Evolutionary conservation across 2,888 invertebrate species (phyloP), one percentile per base, ranked within the genome.

Genomic region (Unio pictorum): DNA sequence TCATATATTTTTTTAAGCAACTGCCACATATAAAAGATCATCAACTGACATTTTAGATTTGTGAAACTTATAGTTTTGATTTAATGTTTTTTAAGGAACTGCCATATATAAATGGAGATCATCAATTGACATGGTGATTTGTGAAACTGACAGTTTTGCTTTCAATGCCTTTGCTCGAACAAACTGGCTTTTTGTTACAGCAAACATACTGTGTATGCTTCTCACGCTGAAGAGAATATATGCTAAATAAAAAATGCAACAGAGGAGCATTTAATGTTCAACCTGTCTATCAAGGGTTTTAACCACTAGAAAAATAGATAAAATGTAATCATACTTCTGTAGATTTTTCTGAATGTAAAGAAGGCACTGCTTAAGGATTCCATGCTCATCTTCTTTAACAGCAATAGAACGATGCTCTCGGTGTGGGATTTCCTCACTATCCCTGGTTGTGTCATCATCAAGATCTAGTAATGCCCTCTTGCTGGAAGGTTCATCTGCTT

Each of bases 281-380:
- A 58, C 4, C 8, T 58, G 2, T 23, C 11, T 23, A 23, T 2
- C n/a, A 18, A 23, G n/a, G 0, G 11, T 18, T 23, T 30, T 61
- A 45, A 34, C 54, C 4, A 15, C 7, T 15, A 1, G 28, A 17
- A 17, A 55, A 26, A 63, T 20, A 4, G 18, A 26, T n/a, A 61
- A 45, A 45, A 45, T 45, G 8, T 26, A 61, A 6, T 72, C 79
- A 66, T 87, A 91, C 86, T 96, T 95, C 87, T 98, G 97, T 69
- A 98, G 91, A 69, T 94, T 94, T 67, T 95, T 93, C 11, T 97
- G 84, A 55, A 92, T 82, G 76, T 91, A 89, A 76, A 97, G 97
- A 55, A 97, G 91, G 75, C 84, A 84, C 67, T 81, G 81, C 57
- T 80, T 79, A 18, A 86, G 75, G 26, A 84, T 80, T 15, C 78